Conservation (phyloP, 2,113 vertebrate genomes). For the Xenus cinereus region DNA sequence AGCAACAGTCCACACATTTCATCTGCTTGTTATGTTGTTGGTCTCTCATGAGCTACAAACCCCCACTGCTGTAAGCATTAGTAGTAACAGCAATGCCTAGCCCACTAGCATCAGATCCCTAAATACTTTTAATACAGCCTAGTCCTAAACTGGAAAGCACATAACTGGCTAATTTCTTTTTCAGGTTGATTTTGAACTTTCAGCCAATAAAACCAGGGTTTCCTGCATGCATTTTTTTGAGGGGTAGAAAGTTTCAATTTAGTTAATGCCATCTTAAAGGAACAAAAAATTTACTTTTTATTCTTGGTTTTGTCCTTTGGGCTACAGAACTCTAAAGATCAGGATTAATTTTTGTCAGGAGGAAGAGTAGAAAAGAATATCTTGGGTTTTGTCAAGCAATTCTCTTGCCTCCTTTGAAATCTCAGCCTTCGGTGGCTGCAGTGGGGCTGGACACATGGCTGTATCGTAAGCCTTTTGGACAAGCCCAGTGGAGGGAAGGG, state of each 20-base stretch:
- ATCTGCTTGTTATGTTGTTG: conserved; percentile 42
- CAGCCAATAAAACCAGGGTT: neutral
- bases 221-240: neutral
- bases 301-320: neutral
- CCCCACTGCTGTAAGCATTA: conserved; percentile 21
- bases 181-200: neutral
- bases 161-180: neutral
- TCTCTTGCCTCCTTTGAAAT: neutral
- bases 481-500: neutral
- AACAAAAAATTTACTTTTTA: neutral
- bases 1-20: conserved; percentile 57
- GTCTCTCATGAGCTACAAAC: neutral
- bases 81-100: conserved; percentile 19
- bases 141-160: neutral
- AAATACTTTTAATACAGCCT: neutral
- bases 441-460: rapidly evolving
- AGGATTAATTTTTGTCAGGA: neutral
- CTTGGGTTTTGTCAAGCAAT: neutral
- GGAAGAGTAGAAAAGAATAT: neutral
- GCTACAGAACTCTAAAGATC: neutral
- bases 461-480: neutral
- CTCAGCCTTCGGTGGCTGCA: neutral
- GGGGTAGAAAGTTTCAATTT: neutral
- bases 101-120: neutral
- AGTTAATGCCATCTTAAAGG: neutral